Base-by-base conservation (phyloP, 1,140 invertebrate species). In the Cydia pomonella region DNA sequence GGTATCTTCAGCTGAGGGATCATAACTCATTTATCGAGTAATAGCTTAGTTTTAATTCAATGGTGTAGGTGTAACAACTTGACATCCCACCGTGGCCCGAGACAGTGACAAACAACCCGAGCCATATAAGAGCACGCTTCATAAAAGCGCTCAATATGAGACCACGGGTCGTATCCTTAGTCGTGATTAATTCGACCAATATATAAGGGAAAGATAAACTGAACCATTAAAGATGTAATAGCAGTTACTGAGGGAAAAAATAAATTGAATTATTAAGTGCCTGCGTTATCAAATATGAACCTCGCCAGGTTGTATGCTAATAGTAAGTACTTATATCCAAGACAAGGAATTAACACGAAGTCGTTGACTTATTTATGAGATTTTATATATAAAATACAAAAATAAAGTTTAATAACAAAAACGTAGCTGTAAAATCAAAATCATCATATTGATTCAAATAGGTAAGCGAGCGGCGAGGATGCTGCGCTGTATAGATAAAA, bases 401-500 rank as follows among this genome's bases (percentile, higher is more conserved):
- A 13, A 2, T 13, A 0, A 13, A 12, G 9, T 41, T 41, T 12
- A 41, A 13, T 13, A 12, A 12, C 41, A 13, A 44, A 44, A 44
- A 16, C 41, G 41, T 44, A 44, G 41, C 10, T 50, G 16, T 66
- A 29, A 27, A 66, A 66, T 29, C 33, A 23, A 18, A n/a, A 18
- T 16, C 13, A 13, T 44, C 10, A 50, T 50, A 18, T 50, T 50
- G 47, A 50, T n/a, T 50, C 47, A 81, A 82, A 80, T 75, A 59
- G 16, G 74, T 72, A 76, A 74, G 78, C 77, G 82, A 80, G 79
- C 79, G 75, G 75, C 76, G 81, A 77, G 82, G 83, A 86, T 84
- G 79, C 73, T 72, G 80, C 80, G 89, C 87, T 84, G 85, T 89
- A 87, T 84, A 90, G 90, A 90, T 92, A 90, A 92, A 88, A 92